Evolutionary conservation across 1,140 invertebrate species (phyloP).

Genomic region (Pachypeltis micranthus): DNA sequence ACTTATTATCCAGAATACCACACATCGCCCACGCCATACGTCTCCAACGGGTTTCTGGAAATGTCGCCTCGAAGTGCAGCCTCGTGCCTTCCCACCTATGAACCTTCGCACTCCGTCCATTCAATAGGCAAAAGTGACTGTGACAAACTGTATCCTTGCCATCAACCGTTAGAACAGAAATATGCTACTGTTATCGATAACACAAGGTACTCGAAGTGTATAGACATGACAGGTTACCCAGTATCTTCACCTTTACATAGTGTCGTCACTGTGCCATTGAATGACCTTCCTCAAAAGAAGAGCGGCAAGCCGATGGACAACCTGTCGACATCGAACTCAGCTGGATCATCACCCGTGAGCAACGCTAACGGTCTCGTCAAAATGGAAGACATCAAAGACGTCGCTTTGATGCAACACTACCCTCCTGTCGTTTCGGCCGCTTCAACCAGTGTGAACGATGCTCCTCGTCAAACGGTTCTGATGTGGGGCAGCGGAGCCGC

Average conservation of each 20-base stretch:
- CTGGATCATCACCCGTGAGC: slow-evolving; percentile 40
- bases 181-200: slow-evolving; percentile 37
- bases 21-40: slow-evolving; percentile 45
- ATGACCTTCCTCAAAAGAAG: slow-evolving; percentile 23
- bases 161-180: slow-evolving; percentile 34
- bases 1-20: slow-evolving; percentile 70
- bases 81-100: slow-evolving; percentile 39
- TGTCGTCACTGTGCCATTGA: slow-evolving; percentile 36
- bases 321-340: slow-evolving; percentile 41
- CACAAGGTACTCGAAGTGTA: slow-evolving; percentile 39
- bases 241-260: slow-evolving; percentile 24
- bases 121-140: slow-evolving; percentile 32
- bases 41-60: slow-evolving; percentile 68
- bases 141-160: slow-evolving; percentile 51
- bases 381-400: slow-evolving; percentile 49
- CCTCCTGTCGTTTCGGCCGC: slow-evolving; percentile 27
- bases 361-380: slow-evolving; percentile 46
- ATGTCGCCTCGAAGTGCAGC: slow-evolving; percentile 41
- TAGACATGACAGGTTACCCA: slow-evolving; percentile 34
- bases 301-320: slow-evolving; percentile 38
- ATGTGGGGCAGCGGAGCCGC: slow-evolving; percentile 60
- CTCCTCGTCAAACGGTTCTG: slow-evolving; percentile 66
- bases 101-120: slow-evolving; percentile 40
- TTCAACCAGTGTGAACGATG: slow-evolving; percentile 34
- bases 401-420: slow-evolving; percentile 39